Base-by-base conservation (phyloP, 1,140 invertebrate genomes). In the Formica exsecta region DNA sequence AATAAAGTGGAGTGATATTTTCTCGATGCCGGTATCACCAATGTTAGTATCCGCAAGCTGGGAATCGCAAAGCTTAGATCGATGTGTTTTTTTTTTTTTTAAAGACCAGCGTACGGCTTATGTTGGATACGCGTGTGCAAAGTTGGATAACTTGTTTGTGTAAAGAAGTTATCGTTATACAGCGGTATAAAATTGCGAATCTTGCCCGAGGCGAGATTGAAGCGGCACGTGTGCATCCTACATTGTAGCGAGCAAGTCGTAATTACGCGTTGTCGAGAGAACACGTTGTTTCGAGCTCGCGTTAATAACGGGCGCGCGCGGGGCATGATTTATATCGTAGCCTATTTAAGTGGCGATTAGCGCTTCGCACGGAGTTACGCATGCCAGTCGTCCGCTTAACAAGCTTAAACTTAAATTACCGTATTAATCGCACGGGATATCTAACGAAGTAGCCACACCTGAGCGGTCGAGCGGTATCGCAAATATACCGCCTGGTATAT, bases 211-310 rank as follows among this genome's bases (percentile, higher is more conserved):
- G 36, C 29, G 36, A 89, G 77, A 89, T 88, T 88, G 70, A 76
- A 81, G 44, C 77, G 41, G 65, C 48, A 19, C 16, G 22, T 64
- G 41, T 32, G 80, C 80, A 64, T 75, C 48, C n/a, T 19, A n/a
- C 77, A 51, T 54, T 54, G 57, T 79, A 62, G 70, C 80, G 57
- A 81, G 48, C 48, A 51, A 81, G 64, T 73, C 62, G 65, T 89
- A 89, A 89, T 89, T 88, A 81, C 54, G 51, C 79, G 65, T 62
- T 89, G 77, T 88, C 54, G 75, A 62, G 83, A 75, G 54, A 88
- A 88, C 59, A 5, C 48, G 48, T 19, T 51, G 59, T 54, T 54
- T 44, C 73, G 59, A 75, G 29, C 66, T 61, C 41, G 73, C 73
- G 71, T 84, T 77, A 84, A 74, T 75, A 62, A 61, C 87, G 83